Evolutionary conservation across 1,140 invertebrate genomes (phyloP).

Genomic region (Drosophila arizonae): DNA sequence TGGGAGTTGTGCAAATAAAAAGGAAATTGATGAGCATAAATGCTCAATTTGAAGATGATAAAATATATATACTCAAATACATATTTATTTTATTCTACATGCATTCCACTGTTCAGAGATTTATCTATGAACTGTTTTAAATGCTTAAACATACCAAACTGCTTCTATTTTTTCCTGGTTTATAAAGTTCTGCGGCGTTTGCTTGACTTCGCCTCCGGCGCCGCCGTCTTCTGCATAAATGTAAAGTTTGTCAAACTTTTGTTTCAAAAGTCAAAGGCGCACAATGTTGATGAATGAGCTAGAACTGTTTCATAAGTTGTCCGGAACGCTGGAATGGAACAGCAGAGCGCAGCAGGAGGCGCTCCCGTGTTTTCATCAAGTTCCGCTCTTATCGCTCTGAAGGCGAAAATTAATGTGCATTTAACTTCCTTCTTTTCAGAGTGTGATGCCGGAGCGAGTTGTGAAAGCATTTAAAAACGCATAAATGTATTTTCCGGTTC

Average conservation of each 20-base stretch:
- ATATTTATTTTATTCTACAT: background rate
- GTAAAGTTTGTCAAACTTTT: constrained; percentile 77
- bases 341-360: background rate
- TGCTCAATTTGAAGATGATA: background rate
- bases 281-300: constrained; percentile 73
- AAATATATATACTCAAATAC: too few species aligned
- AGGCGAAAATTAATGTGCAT: constrained; percentile 48
- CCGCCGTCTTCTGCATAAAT: constrained; percentile 42
- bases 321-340: background rate
- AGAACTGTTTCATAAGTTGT: constrained; percentile 40
- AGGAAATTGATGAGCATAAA: background rate
- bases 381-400: constrained; percentile 42
- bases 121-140: constrained; percentile 56
- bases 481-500: constrained; percentile 74
- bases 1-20: background rate
- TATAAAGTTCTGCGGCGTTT: constrained; percentile 35
- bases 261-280: constrained; percentile 76
- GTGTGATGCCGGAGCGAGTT: constrained; percentile 35
- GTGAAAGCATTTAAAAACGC: constrained; percentile 75
- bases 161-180: constrained; percentile 19
- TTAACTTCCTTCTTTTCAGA: constrained; percentile 25
- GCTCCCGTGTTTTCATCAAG: constrained; percentile 38
- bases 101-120: constrained; percentile 38
- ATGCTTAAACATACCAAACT: constrained; percentile 53
- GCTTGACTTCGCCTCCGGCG: constrained; percentile 23